Conservation (phyloP, 2,113 vertebrate genomes). For the Ailurus styani region DNA sequence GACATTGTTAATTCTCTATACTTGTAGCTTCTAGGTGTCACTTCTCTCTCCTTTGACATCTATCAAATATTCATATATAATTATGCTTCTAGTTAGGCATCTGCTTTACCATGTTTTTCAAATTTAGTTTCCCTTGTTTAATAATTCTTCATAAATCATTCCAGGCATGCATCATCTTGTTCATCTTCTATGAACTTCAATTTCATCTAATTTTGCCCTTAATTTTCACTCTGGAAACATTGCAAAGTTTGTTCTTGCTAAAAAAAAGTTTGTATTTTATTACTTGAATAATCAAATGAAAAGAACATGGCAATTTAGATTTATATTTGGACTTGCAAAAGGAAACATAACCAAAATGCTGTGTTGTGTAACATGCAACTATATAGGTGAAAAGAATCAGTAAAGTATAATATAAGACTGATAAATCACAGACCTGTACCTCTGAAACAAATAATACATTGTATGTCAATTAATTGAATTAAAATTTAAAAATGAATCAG, state of each 20-base stretch:
- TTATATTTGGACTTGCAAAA: neutral
- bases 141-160: conserved; percentile 32
- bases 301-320: neutral
- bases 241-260: neutral
- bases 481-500: neutral
- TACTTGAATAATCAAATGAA: conserved; percentile 12
- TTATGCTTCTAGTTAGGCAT: neutral
- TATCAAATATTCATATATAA: neutral
- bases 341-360: neutral
- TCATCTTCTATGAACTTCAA: conserved; percentile 9
- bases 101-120: neutral
- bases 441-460: neutral
- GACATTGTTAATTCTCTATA: neutral
- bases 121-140: neutral
- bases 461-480: neutral
- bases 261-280: conserved; percentile 16
- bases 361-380: neutral
- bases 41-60: neutral
- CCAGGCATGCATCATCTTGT: neutral
- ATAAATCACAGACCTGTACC: neutral
- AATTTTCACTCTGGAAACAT: conserved; percentile 23
- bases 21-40: neutral
- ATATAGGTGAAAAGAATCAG: neutral
- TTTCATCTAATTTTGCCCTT: conserved; percentile 34
- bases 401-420: neutral